Conservation (phyloP, 1,140 invertebrate genomes). For the Drosophila eugracilis region DNA sequence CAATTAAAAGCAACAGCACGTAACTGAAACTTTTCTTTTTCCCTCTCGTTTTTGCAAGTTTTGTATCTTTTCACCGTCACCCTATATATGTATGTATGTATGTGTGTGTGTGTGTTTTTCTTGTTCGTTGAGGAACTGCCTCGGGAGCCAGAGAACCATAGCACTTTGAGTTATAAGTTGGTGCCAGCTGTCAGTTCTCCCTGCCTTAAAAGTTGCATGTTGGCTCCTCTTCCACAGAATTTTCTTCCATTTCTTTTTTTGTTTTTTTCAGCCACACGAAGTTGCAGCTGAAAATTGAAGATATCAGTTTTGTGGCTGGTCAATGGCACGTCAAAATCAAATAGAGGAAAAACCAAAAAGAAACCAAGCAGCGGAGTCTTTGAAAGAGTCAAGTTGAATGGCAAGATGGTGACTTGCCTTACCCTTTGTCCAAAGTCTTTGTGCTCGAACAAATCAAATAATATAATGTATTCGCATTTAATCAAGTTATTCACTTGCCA, state of each 20-base stretch:
- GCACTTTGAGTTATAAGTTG: conserved; percentile 70
- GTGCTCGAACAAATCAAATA: conserved; percentile 20
- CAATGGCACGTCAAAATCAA: conserved; percentile 24
- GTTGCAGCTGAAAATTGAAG: conserved; percentile 53
- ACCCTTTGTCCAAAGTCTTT: conserved; percentile 6
- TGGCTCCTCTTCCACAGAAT: conserved; percentile 2
- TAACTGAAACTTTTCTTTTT: conserved; percentile 80
- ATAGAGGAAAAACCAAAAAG: too few relatives aligned
- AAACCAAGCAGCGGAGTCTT: too few relatives aligned
- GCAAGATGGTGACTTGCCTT: neutral
- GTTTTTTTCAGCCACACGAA: neutral
- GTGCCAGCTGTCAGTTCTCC: conserved; percentile 74
- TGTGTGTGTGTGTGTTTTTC: conserved; percentile 27
- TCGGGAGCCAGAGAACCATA: conserved; percentile 45
- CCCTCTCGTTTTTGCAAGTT: conserved; percentile 62
- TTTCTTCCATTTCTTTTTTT: neutral
- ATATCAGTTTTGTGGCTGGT: conserved; percentile 38
- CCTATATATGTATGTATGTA: conserved; percentile 15
- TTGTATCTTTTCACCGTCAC: conserved; percentile 70
- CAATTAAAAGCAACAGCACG: conserved; percentile 84
- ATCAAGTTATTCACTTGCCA: conserved; percentile 39
- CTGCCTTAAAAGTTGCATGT: conserved; percentile 66
- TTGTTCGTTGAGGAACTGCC: conserved; percentile 53
- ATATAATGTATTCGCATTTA: conserved; percentile 34
- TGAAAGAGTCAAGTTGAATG: neutral